These are phyloP conservation scores for Dryocosmus kuriphilus DNA, from an alignment of 2,888 invertebrate genomes.

Conservation along the genomic window DNA sequence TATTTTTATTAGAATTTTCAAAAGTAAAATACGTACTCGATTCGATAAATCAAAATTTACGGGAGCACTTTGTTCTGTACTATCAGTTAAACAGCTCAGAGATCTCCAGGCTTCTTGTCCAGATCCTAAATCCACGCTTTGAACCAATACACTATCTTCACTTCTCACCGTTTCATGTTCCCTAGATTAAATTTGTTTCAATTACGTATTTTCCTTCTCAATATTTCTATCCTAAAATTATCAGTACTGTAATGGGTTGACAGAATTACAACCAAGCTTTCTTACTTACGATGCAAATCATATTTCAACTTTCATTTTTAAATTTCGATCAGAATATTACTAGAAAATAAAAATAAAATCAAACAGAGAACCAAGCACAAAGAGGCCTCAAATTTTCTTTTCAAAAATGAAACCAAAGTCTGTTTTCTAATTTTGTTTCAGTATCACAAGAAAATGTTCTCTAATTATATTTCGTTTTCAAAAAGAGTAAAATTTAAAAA, in stretches of 20 bases:
- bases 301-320: too few species aligned
- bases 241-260: not conserved
- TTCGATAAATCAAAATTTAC: constrained; percentile 96
- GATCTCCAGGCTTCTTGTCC: constrained; percentile 88
- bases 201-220: not conserved
- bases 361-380: too few species aligned
- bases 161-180: constrained; percentile 68
- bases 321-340: too few species aligned
- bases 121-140: constrained; percentile 78
- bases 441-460: too few species aligned
- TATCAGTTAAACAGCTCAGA: constrained; percentile 91
- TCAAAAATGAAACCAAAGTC: too few species aligned
- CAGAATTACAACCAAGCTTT: not conserved
- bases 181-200: constrained; percentile 42
- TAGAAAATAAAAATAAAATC: too few species aligned
- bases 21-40: constrained; percentile 80
- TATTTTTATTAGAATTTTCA: not conserved
- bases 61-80: constrained; percentile 94
- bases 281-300: too few species aligned
- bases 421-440: too few species aligned
- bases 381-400: too few species aligned
- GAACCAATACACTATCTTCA: constrained; percentile 78
- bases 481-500: too few species aligned
- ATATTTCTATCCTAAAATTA: not conserved
- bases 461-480: too few species aligned